These are phyloP conservation scores for Hoplostethus atlanticus DNA, from an alignment of 2,797 vertebrate genomes.

Conservation along the genomic window DNA sequence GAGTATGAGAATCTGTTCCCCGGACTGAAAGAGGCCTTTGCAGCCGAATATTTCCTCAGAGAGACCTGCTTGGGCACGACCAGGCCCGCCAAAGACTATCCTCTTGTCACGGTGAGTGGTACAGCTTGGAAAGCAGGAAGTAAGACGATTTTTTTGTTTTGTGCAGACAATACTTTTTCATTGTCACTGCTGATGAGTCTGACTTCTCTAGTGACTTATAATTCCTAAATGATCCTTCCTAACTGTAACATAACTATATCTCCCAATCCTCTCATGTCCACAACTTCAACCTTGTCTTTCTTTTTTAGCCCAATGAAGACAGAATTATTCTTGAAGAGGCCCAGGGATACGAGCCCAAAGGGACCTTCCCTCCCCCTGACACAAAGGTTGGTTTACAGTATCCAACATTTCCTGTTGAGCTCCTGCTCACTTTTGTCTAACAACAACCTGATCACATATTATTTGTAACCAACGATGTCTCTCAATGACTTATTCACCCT, in stretches of 20 bases:
- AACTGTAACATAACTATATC: not conserved
- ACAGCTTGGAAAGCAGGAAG: not conserved
- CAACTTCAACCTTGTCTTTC: not conserved
- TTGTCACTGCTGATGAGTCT: not conserved
- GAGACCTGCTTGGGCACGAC: conserved; percentile 84
- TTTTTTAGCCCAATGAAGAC: conserved; percentile 94
- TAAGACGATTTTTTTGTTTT: not conserved
- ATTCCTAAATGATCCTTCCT: not conserved
- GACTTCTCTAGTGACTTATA: not conserved
- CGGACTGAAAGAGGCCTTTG: conserved; percentile 94
- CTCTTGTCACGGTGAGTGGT: conserved; percentile 91
- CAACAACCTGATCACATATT: not conserved
- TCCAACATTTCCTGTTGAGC: not conserved
- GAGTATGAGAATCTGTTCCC: conserved; percentile 99
- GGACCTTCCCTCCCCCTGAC: conserved; percentile 50
- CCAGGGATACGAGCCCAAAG: conserved; percentile 88
- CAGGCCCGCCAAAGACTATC: conserved; percentile 92
- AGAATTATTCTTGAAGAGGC: conserved; percentile 96
- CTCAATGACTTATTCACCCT: not conserved
- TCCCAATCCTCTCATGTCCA: conserved; percentile 9
- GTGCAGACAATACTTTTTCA: not conserved
- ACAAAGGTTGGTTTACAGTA: conserved; percentile 59
- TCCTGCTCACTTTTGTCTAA: not conserved
- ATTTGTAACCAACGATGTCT: not conserved
- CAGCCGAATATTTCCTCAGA: conserved; percentile 92